phyloP scores from a whole-genome alignment of 2,113 vertebrate genomes.

The Eurystomus gularis region DNA sequence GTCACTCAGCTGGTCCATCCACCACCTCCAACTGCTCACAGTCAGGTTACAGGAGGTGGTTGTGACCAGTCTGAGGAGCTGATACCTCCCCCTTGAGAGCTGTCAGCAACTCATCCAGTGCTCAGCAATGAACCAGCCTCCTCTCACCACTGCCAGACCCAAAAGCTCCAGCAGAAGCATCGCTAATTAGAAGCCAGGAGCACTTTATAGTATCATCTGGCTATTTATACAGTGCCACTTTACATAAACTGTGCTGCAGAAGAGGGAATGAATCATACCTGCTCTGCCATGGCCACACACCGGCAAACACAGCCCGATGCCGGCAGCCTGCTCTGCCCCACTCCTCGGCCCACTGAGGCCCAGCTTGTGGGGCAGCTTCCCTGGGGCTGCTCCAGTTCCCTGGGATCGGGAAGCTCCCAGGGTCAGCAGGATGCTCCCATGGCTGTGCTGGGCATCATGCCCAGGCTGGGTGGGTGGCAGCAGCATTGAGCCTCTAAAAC shows the following conservation, averaged over 20 bases:
- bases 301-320: fast-evolving
- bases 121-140: not conserved
- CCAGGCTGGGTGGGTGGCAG: not conserved
- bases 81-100: not conserved
- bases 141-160: not conserved
- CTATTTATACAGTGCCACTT: constrained; percentile 32
- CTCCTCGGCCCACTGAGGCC: fast-evolving
- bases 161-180: not conserved
- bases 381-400: fast-evolving
- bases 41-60: not conserved
- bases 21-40: not conserved
- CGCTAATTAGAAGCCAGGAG: not conserved
- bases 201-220: not conserved
- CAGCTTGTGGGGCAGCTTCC: not conserved
- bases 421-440: not conserved
- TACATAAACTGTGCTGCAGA: constrained; percentile 37
- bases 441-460: not conserved
- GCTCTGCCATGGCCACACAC: not conserved
- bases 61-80: fast-evolving
- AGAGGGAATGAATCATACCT: constrained; percentile 48
- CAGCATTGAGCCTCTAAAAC: fast-evolving
- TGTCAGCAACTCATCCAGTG: not conserved
- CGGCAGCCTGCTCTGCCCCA: not conserved
- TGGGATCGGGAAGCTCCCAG: fast-evolving
- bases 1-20: not conserved